These are phyloP conservation scores for Dendronephthya gigantea DNA, from an alignment of 64 coral and sea anemone genomes.

Conservation along the genomic window DNA sequence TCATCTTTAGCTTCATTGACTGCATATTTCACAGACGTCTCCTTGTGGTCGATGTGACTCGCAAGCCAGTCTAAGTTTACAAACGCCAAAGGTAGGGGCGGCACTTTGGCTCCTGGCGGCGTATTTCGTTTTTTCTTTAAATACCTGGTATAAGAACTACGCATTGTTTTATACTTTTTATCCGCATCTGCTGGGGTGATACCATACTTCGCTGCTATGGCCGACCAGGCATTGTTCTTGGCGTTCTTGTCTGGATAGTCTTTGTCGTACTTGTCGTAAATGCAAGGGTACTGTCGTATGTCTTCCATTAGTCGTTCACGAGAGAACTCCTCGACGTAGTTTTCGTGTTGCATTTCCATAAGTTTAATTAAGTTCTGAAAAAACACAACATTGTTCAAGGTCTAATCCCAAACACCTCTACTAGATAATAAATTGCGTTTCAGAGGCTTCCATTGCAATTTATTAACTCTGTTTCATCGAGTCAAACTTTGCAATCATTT, in stretches of 20 bases:
- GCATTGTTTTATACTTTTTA: conserved; percentile 10
- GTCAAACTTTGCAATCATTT: no score
- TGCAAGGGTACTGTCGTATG: neutral
- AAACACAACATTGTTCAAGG: neutral
- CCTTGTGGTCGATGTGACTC: conserved; percentile 6
- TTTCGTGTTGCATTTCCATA: neutral
- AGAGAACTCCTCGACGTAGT: neutral
- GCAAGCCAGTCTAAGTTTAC: neutral
- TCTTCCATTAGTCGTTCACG: conserved; percentile 8
- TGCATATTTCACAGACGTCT: neutral
- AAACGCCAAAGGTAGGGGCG: neutral
- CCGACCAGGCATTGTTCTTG: neutral
- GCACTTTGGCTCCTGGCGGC: neutral
- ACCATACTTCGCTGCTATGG: neutral
- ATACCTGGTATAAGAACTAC: conserved; percentile 1
- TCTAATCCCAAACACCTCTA: no score
- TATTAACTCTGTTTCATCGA: no score
- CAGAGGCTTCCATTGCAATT: no score
- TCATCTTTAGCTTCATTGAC: neutral
- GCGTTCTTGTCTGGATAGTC: conserved; percentile 1
- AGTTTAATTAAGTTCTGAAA: neutral
- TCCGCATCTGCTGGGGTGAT: neutral
- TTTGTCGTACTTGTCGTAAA: conserved; percentile 7
- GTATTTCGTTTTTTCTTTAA: neutral
- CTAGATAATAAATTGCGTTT: no score